phyloP scores from a whole-genome alignment of 2,797 vertebrate species.

The Darevskia nairensis region DNA sequence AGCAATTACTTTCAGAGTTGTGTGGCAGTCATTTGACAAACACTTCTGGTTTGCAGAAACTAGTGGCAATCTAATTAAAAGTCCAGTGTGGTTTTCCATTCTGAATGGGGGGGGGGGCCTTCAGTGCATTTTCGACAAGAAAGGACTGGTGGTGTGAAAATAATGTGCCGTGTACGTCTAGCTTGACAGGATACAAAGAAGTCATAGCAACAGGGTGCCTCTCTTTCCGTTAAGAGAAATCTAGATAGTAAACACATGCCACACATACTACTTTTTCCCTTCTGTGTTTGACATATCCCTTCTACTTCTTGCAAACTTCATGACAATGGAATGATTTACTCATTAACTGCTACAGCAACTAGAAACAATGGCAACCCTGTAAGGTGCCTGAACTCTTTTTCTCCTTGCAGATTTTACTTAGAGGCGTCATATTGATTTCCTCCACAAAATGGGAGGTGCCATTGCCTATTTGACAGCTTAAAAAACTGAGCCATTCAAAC shows the following conservation, averaged over 20 bases:
- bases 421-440: background rate
- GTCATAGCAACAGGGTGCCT: background rate
- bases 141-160: background rate
- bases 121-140: background rate
- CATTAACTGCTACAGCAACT: constrained; percentile 2
- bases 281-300: background rate
- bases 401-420: constrained; percentile 10
- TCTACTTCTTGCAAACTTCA: background rate
- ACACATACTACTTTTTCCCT: background rate
- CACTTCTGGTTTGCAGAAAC: background rate
- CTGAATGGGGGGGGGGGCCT: background rate
- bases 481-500: background rate
- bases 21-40: background rate
- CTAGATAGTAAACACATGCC: background rate
- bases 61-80: background rate
- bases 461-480: background rate
- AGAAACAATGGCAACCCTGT: background rate
- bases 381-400: background rate
- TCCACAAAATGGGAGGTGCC: background rate
- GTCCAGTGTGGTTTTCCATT: background rate
- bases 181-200: background rate
- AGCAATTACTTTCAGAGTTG: background rate
- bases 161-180: background rate
- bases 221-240: background rate
- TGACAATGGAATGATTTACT: constrained; percentile 17